These are phyloP conservation scores for Parapristionchus giblindavisi DNA, from an alignment of 2,888 invertebrate genomes.

Conservation along the genomic window DNA sequence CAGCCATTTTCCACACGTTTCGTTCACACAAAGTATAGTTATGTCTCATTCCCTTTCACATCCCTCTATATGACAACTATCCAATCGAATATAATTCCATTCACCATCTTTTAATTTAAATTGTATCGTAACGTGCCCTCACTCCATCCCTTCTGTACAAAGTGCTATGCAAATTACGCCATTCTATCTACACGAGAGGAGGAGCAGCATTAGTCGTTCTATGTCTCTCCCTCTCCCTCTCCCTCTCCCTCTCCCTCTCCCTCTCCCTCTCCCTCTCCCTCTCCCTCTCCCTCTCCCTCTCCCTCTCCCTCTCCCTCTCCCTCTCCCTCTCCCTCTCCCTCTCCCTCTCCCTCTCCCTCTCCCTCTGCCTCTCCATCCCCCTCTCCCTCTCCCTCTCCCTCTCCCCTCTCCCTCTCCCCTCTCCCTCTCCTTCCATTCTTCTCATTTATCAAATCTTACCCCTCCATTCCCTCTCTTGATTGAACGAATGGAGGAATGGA, in stretches of 20 bases:
- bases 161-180: too few relatives aligned
- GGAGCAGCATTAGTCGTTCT: too few relatives aligned
- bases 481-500: background rate
- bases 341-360: background rate
- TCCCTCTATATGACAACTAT: too few relatives aligned
- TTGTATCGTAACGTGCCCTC: too few relatives aligned
- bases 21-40: too few relatives aligned
- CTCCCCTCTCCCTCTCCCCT: constrained; percentile 1
- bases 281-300: background rate
- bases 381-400: background rate
- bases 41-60: too few relatives aligned
- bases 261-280: background rate
- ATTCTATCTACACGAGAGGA: too few relatives aligned
- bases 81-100: too few relatives aligned
- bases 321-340: constrained; percentile 2
- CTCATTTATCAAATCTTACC: constrained; percentile 33
- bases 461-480: constrained; percentile 5
- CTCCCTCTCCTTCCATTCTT: background rate
- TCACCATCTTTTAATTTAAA: too few relatives aligned
- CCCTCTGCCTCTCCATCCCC: background rate
- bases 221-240: background rate
- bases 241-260: background rate
- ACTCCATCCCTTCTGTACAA: too few relatives aligned
- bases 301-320: background rate
- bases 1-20: too few relatives aligned